Evolutionary conservation across 2,888 invertebrate genomes (phyloP).

Genomic region (Limnephilus rhombicus): DNA sequence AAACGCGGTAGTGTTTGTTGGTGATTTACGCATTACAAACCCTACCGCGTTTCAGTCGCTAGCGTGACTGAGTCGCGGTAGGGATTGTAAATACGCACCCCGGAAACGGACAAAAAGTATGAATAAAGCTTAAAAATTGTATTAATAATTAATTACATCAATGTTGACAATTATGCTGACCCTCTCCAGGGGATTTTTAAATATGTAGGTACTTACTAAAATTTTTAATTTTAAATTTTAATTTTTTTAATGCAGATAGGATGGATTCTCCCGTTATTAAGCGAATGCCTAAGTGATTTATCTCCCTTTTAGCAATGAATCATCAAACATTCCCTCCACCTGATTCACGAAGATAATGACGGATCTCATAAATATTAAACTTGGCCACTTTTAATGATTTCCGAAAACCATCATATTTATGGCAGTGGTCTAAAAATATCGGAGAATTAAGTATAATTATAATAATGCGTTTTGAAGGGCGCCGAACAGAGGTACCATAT

Average conservation of each 20-base stretch:
- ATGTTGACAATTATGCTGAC: too few species aligned
- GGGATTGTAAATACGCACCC: too few species aligned
- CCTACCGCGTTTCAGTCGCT: too few species aligned
- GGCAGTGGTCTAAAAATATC: constrained; percentile 28
- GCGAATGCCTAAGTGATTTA: constrained; percentile 14
- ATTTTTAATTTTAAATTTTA: too few species aligned
- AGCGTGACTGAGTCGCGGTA: too few species aligned
- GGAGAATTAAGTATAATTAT: constrained; percentile 20
- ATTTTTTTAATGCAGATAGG: neutral
- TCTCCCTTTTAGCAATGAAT: constrained; percentile 7
- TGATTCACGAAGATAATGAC: constrained; percentile 16
- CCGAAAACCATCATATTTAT: constrained; percentile 13
- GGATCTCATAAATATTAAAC: constrained; percentile 14
- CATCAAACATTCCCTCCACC: constrained; percentile 21
- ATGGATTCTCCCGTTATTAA: neutral
- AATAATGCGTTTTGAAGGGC: neutral
- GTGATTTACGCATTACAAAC: too few species aligned
- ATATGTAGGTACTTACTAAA: too few species aligned
- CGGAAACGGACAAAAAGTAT: too few species aligned
- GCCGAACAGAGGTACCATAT: neutral
- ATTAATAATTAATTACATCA: too few species aligned
- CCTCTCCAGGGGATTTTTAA: too few species aligned
- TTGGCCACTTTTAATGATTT: constrained; percentile 7
- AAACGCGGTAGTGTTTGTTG: too few species aligned
- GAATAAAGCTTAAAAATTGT: too few species aligned